These are phyloP conservation scores for Pangasius larnaudii DNA, from an alignment of 2,797 vertebrate species.

Conservation along the genomic window DNA sequence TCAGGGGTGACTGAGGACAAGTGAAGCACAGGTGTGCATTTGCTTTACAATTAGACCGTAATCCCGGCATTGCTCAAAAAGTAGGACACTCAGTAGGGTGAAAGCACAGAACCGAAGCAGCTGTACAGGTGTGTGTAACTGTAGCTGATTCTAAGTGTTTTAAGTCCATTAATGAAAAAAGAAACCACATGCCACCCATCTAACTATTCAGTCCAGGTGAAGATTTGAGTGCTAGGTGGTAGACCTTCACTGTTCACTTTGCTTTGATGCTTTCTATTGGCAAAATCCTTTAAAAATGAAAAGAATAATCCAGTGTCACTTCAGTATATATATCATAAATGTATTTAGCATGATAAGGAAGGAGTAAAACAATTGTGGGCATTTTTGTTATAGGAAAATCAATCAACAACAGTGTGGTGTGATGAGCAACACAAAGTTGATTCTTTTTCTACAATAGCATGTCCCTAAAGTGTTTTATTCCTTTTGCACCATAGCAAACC, in stretches of 20 bases:
- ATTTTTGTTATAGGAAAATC: not conserved
- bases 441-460: not conserved
- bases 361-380: not conserved
- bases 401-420: not conserved
- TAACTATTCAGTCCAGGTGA: not conserved
- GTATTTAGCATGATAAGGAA: not conserved
- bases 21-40: slow-evolving; percentile 30
- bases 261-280: not conserved
- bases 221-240: not conserved
- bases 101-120: slow-evolving; percentile 12
- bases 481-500: not conserved
- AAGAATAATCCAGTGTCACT: not conserved
- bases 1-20: slow-evolving; percentile 38
- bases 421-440: not conserved
- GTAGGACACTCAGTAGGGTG: slow-evolving; percentile 18
- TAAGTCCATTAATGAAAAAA: slow-evolving; percentile 21
- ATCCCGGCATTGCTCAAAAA: slow-evolving; percentile 1
- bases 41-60: slow-evolving; percentile 27
- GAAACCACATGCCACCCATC: not conserved
- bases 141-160: slow-evolving; percentile 18
- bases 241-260: not conserved
- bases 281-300: not conserved
- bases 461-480: not conserved
- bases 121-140: slow-evolving; percentile 31
- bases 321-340: not conserved